These are phyloP conservation scores for Eretmocerus hayati DNA, from an alignment of 2,888 invertebrate species.

Conservation along the genomic window DNA sequence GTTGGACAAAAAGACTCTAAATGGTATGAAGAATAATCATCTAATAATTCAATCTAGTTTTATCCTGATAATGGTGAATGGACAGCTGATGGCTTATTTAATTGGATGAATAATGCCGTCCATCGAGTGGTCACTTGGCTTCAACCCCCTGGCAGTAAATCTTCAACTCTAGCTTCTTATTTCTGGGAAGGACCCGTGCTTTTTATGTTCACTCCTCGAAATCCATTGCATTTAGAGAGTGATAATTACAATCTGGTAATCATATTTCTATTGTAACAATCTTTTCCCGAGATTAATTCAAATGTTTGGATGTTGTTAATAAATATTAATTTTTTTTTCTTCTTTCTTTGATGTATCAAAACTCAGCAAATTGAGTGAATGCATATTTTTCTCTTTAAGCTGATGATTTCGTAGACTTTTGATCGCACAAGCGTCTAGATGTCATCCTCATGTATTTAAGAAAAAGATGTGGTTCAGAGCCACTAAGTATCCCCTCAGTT, in stretches of 20 bases:
- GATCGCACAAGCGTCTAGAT: too few species aligned
- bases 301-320: too few species aligned
- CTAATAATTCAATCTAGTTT: constrained; percentile 44
- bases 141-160: constrained; percentile 66
- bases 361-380: too few species aligned
- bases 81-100: constrained; percentile 49
- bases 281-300: not conserved
- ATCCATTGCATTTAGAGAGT: constrained; percentile 59
- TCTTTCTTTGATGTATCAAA: too few species aligned
- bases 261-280: not conserved
- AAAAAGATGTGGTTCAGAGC: too few species aligned
- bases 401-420: too few species aligned
- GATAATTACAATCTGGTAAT: constrained; percentile 66
- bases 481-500: too few species aligned
- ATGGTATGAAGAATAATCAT: too few species aligned
- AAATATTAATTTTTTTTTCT: not conserved
- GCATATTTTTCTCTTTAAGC: too few species aligned
- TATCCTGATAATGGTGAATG: constrained; percentile 50
- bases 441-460: too few species aligned
- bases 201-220: constrained; percentile 70
- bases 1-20: too few species aligned
- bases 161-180: constrained; percentile 59
- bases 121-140: constrained; percentile 61
- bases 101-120: constrained; percentile 59
- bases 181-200: constrained; percentile 65